Evolutionary conservation across 92 coral and sea anemone genomes (phyloP).

Genomic region (Siderastrea siderea): DNA sequence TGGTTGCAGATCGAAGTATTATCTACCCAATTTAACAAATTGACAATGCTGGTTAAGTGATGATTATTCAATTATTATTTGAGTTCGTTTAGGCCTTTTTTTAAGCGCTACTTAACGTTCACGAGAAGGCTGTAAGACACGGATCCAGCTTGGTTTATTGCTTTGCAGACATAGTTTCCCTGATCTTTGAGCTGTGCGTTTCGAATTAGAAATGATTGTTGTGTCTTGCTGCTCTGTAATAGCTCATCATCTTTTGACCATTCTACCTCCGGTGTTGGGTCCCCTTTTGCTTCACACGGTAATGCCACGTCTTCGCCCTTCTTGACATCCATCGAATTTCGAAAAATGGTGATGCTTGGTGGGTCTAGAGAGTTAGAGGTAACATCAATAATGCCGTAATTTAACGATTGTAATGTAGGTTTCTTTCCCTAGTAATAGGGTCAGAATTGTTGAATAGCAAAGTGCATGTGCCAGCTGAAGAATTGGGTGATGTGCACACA

Average conservation of each 20-base stretch:
- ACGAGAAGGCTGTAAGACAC: not conserved
- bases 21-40: no score
- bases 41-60: no score
- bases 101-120: not conserved
- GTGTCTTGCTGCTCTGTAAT: not conserved
- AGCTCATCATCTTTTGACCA: not conserved
- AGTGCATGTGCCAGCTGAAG: no score
- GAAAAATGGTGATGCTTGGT: not conserved
- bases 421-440: no score
- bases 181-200: not conserved
- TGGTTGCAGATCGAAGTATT: no score
- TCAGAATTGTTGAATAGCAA: no score
- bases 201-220: not conserved
- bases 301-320: not conserved
- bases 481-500: no score
- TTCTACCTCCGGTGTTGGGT: not conserved
- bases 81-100: no score
- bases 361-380: not conserved
- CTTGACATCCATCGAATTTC: not conserved
- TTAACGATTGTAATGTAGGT: no score
- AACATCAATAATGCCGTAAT: not conserved
- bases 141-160: slow-evolving; percentile 2
- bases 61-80: no score
- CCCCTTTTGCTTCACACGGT: slow-evolving; percentile 5
- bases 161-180: not conserved